Evolutionary conservation across 2,888 invertebrate species (phyloP), one percentile per base, ranked within the genome.

Genomic region (Diaprepes abbreviatus): DNA sequence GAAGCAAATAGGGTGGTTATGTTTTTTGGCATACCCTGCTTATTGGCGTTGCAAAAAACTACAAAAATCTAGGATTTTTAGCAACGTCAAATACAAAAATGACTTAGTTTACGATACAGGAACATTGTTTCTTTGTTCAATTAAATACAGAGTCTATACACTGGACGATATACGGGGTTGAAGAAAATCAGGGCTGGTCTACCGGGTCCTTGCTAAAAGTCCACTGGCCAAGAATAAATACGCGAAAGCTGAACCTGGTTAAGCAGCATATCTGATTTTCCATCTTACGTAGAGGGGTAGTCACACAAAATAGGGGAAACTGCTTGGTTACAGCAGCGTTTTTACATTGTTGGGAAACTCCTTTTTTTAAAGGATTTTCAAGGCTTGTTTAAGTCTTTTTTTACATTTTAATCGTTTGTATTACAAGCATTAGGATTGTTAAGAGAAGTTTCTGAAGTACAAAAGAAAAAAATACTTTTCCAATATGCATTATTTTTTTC

Each of bases 71-170:
- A 40, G 69, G 64, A 74, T 70, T 72, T 71, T 78, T 76, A 72
- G 73, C 70, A 72, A 76, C 69, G 77, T 73, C 71, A 74, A 77
- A 66, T 57, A 69, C 66, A 74, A 79, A 71, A 81, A 82, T 84
- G 84, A 84, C 84, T 83, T 84, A 83, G 83, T 83, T 82, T 81
- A 81, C 75, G 81, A 79, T 81, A 81, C 80, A 84, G 84, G 84
- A 84, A 84, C 84, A 84, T 84, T 79, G 79, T 79, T 81, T 83
- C 80, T 81, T 82, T 81, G 80, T 81, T 81, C 80, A 82, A 81
- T 79, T 80, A 77, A 79, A 79, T 73, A 71, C 72, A 73, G 74
- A 73, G 71, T 73, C 62, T 62, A 57, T 50, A 60, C 45, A 63
- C 10, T 63, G 38, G 62, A 59, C 50, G 33, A 57, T 40, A 65